Evolutionary conservation across 2,888 invertebrate genomes (phyloP).

Genomic region (Nymphalis urticae): DNA sequence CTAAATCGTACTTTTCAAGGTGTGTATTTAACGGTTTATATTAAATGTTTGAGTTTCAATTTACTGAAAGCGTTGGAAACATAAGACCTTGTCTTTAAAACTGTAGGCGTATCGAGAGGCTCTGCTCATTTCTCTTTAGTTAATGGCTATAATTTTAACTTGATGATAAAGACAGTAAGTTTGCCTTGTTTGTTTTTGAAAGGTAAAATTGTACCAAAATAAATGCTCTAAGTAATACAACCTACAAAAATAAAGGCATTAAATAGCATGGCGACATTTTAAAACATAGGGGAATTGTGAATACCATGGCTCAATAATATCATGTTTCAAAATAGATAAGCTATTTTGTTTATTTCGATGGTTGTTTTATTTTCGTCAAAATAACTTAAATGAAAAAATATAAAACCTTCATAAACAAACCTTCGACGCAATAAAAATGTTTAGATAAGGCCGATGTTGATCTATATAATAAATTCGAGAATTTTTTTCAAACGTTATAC

Average conservation of each 20-base stretch:
- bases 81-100: slow-evolving; percentile 59
- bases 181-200: slow-evolving; percentile 71
- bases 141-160: slow-evolving; percentile 78
- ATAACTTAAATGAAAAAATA: no score
- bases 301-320: slow-evolving; percentile 1
- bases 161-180: slow-evolving; percentile 76
- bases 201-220: slow-evolving; percentile 70
- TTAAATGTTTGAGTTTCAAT: slow-evolving; percentile 42
- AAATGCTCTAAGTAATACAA: slow-evolving; percentile 71
- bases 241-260: slow-evolving; percentile 56
- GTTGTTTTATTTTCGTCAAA: not conserved
- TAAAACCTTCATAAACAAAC: no score
- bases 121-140: slow-evolving; percentile 65
- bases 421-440: no score
- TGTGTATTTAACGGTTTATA: slow-evolving; percentile 2
- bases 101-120: slow-evolving; percentile 61
- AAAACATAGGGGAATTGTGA: slow-evolving; percentile 40
- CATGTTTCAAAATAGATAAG: not conserved
- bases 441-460: no score
- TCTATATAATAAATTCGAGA: no score
- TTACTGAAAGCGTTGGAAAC: slow-evolving; percentile 55
- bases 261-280: slow-evolving; percentile 50
- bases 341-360: not conserved
- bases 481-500: no score
- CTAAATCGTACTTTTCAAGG: no score